phyloP scores from a whole-genome alignment of 1,140 invertebrate genomes.

The Antheraea mylitta region DNA sequence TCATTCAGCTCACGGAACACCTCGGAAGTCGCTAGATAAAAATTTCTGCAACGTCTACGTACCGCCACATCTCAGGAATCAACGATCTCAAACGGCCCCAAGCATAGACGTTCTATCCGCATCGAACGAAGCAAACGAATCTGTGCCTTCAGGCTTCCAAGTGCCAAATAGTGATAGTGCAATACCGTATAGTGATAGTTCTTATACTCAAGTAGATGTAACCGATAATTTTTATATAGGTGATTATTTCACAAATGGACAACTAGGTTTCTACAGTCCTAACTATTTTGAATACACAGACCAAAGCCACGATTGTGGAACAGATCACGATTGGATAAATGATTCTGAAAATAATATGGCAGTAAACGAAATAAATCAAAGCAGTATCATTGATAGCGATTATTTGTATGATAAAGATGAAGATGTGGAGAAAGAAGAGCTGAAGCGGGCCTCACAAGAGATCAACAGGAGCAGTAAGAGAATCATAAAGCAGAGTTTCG shows the following conservation, averaged over 20 bases:
- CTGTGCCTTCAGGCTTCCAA: constrained; percentile 62
- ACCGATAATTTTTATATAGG: constrained; percentile 72
- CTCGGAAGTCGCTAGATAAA: constrained; percentile 61
- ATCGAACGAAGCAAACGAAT: constrained; percentile 41
- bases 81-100: constrained; percentile 51
- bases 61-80: constrained; percentile 67
- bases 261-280: constrained; percentile 63
- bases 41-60: constrained; percentile 76
- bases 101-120: constrained; percentile 38
- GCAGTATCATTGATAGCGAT: constrained; percentile 65
- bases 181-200: constrained; percentile 70
- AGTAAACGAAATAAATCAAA: constrained; percentile 48
- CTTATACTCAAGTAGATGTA: constrained; percentile 54
- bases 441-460: constrained; percentile 80
- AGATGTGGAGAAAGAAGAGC: constrained; percentile 79
- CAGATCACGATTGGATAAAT: constrained; percentile 46
- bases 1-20: constrained; percentile 53
- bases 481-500: constrained; percentile 80
- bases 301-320: constrained; percentile 29
- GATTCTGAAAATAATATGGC: constrained; percentile 59
- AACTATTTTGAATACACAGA: constrained; percentile 56
- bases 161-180: constrained; percentile 75
- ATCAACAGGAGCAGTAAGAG: constrained; percentile 81
- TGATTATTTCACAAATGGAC: constrained; percentile 72
- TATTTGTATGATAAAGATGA: constrained; percentile 74